Evolutionary conservation across 2,888 invertebrate genomes (phyloP).

Genomic region (Notodonta dromedarius): DNA sequence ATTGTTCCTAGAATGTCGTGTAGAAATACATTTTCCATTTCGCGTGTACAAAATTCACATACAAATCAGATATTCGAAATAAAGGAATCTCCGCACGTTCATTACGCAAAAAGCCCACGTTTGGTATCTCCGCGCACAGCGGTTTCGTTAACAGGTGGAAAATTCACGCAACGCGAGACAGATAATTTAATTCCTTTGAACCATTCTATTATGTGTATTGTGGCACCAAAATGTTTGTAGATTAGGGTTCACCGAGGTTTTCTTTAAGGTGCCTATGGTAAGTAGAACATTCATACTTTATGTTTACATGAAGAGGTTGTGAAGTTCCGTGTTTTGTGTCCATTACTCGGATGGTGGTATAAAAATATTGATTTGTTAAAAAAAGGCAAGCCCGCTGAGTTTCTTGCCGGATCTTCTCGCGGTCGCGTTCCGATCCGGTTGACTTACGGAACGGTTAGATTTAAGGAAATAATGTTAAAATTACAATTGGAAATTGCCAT

Average conservation of each 20-base stretch:
- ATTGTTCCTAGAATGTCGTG: no score
- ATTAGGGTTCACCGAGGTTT: constrained; percentile 32
- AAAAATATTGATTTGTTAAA: no score
- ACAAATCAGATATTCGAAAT: neutral
- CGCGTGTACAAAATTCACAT: neutral
- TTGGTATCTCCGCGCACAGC: constrained; percentile 46
- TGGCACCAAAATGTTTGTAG: constrained; percentile 30
- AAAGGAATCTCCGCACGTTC: neutral
- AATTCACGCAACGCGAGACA: constrained; percentile 56
- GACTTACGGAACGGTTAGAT: no score
- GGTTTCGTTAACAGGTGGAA: constrained; percentile 49
- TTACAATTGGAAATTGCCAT: no score
- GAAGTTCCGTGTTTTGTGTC: no score
- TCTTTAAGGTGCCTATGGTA: constrained; percentile 9
- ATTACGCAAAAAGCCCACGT: constrained; percentile 44
- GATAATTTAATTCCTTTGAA: constrained; percentile 59
- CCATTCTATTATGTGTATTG: constrained; percentile 40
- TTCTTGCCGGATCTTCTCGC: no score
- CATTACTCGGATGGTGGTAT: no score
- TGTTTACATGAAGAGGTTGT: no score
- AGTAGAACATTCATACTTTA: neutral
- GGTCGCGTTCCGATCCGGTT: no score
- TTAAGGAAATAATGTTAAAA: no score
- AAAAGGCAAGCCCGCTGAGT: no score
- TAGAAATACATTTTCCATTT: neutral